Conservation (phyloP, 2,888 invertebrate genomes). For the Yponomeuta sedellus region DNA sequence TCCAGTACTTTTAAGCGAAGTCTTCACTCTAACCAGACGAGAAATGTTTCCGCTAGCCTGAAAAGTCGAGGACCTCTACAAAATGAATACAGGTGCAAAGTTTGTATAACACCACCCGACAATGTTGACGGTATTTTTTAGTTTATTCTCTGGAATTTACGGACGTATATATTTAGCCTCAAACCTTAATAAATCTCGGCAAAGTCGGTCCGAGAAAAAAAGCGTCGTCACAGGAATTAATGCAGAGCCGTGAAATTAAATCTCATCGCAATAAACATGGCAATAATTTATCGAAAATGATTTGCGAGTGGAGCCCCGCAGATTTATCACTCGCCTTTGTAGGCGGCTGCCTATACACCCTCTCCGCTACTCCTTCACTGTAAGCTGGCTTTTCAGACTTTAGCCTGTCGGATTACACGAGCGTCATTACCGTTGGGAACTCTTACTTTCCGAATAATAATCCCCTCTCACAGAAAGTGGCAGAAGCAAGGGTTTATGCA, state of each 20-base stretch:
- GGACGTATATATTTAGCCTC: background rate
- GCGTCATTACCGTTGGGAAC: background rate
- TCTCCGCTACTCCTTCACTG: background rate
- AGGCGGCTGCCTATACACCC: background rate
- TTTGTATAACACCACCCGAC: background rate
- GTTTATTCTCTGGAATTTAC: background rate
- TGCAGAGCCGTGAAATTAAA: background rate
- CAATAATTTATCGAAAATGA: slow-evolving; percentile 8
- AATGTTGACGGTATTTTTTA: background rate
- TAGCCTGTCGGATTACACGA: slow-evolving; percentile 5
- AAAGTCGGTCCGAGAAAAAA: background rate
- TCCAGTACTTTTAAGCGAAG: background rate
- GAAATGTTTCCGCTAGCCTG: background rate
- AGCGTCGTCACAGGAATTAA: slow-evolving; percentile 6
- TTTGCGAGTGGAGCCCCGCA: background rate
- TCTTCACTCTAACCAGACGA: background rate
- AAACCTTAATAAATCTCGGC: background rate
- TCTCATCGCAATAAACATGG: slow-evolving; percentile 6
- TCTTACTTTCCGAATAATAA: slow-evolving; percentile 6
- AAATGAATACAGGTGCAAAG: background rate
- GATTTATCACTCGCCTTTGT: slow-evolving; percentile 3
- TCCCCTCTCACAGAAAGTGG: background rate
- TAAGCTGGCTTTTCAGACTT: slow-evolving; percentile 8
- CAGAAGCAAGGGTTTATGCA: background rate
- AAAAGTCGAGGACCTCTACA: background rate